Base-by-base conservation (phyloP, 1,140 invertebrate genomes). In the Drosophila lini region DNA sequence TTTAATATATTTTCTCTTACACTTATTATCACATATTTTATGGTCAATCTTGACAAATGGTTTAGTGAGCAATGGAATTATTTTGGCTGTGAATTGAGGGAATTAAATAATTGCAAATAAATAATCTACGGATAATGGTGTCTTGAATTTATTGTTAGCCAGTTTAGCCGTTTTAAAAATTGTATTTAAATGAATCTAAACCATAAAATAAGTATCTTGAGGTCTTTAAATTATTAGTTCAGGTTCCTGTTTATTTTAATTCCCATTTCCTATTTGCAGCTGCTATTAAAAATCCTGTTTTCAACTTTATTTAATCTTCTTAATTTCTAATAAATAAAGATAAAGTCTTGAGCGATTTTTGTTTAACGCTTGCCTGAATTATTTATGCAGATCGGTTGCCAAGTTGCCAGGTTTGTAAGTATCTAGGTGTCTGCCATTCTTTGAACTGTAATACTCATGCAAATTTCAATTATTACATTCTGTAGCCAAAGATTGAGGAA, bases 391-490 rank as follows among this genome's bases (percentile, higher is more conserved):
- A 48, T 58, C 47, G 44, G 31, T 42, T 69, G 50, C 42, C 64
- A 70, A 32, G 67, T 40, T 70, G 34, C 42, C 64, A 41, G n/a
- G 67, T 13, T 19, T 32, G 28, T 25, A 34, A 34, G 34, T n/a
- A 31, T 28, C 32, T 31, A 45, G 31, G 28, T 50, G n/a, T 50
- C 5, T 34, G 48, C 36, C 42, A 19, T 5, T 22, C 62, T 67
- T 69, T 67, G 63, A 69, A 69, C 58, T 63, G 38, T 40, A 50
- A 55, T 22, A 44, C 65, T 50, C 68, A 71, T 71, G 68, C 67
- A 71, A 71, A 71, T 71, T 71, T 71, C 68, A 71, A 71, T 71
- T 71, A 71, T 70, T 71, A 41, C 36, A 48, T 71, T 48, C 52
- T 50, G 52, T 50, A 36, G 31, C 28, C 65, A 31, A 70, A 70